phyloP scores from a whole-genome alignment of 2,113 vertebrate species.

The Gymnogyps californianus region DNA sequence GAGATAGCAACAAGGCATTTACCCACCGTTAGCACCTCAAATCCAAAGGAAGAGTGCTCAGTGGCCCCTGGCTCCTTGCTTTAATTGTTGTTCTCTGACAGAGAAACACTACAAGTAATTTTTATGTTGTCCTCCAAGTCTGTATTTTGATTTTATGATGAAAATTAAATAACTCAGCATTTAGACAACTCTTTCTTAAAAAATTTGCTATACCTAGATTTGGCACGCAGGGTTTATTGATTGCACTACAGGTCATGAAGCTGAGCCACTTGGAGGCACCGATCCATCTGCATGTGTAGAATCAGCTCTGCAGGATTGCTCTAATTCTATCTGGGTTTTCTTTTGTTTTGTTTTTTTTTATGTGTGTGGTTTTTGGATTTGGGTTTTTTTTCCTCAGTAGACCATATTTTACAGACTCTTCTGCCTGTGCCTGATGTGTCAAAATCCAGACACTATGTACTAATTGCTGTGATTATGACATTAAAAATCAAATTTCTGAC shows the following conservation, averaged over 20 bases:
- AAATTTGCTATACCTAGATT: neutral
- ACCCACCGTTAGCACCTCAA: neutral
- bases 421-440: neutral
- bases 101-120: neutral
- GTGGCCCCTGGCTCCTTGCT: neutral
- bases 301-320: neutral
- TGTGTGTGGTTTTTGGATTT: neutral
- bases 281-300: neutral
- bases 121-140: neutral
- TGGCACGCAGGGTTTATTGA: neutral
- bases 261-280: neutral
- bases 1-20: neutral
- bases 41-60: neutral
- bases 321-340: neutral
- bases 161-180: neutral
- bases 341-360: neutral
- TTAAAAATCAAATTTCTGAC: conserved; percentile 33
- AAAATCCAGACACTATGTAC: neutral
- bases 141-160: neutral
- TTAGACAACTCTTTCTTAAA: neutral
- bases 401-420: neutral
- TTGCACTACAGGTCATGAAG: neutral
- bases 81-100: neutral
- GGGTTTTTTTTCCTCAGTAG: neutral
- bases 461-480: conserved; percentile 46